These are phyloP conservation scores for Clytia hemisphaerica DNA, from an alignment of 30 jellyfish, hydroid and myxozoan species.

Conservation along the genomic window DNA sequence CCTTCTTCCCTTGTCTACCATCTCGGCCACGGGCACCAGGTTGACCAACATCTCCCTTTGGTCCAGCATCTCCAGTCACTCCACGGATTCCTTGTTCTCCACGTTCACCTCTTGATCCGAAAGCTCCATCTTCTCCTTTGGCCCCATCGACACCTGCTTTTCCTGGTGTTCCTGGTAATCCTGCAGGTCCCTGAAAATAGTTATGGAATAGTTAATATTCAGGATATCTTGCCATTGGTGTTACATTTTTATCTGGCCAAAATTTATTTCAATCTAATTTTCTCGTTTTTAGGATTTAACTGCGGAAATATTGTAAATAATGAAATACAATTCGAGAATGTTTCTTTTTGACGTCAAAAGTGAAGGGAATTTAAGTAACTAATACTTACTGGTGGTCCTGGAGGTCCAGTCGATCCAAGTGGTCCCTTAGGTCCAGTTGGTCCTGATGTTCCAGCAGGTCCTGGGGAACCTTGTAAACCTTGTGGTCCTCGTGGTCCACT, in stretches of 20 bases:
- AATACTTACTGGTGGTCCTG: constrained; percentile 61
- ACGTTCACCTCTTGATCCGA: constrained; percentile 47
- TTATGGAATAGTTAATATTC: not conserved
- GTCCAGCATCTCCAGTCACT: constrained; percentile 14
- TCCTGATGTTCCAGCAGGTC: constrained; percentile 36
- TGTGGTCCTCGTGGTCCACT: constrained; percentile 44
- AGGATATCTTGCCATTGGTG: not conserved
- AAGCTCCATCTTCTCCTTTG: constrained; percentile 43
- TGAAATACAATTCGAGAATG: constrained; percentile 2
- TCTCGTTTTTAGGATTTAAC: not conserved
- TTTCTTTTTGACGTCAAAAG: constrained; percentile 1
- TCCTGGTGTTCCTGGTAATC: constrained; percentile 58
- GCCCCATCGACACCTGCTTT: constrained; percentile 46
- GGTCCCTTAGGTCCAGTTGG: constrained; percentile 38
- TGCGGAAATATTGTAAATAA: constrained; percentile 1
- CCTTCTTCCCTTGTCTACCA: constrained; percentile 46
- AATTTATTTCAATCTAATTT: not conserved
- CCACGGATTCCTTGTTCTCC: constrained; percentile 67
- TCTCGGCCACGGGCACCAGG: constrained; percentile 56
- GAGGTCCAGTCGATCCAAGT: constrained; percentile 65
- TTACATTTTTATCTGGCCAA: not conserved
- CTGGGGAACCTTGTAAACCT: constrained; percentile 44
- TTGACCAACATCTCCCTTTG: constrained; percentile 53
- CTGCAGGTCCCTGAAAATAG: constrained; percentile 42
- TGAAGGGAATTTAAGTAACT: not conserved